Evolutionary conservation across 2,888 invertebrate genomes (phyloP).

Genomic region (Ecliptopera silaceata): DNA sequence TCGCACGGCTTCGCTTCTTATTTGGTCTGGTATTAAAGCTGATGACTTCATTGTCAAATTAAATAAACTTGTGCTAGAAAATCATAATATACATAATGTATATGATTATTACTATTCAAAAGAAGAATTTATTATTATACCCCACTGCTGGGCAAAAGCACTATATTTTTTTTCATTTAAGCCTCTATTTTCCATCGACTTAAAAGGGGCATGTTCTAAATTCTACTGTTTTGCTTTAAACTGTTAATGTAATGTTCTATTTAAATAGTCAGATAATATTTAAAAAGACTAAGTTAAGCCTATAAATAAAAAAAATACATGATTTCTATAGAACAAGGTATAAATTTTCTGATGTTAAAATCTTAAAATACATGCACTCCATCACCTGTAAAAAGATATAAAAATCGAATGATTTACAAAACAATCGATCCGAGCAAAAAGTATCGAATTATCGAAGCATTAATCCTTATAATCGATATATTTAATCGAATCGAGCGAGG

Average conservation of each 20-base stretch:
- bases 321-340: too few species aligned
- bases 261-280: too few species aligned
- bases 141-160: too few species aligned
- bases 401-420: slow-evolving; percentile 40
- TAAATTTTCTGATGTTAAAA: too few species aligned
- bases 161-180: too few species aligned
- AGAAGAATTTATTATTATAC: too few species aligned
- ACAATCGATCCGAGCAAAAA: slow-evolving; percentile 53
- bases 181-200: too few species aligned
- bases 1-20: slow-evolving; percentile 1
- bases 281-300: too few species aligned
- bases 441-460: slow-evolving; percentile 63
- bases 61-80: slow-evolving; percentile 1
- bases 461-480: slow-evolving; percentile 58
- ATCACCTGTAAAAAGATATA: slow-evolving; percentile 35
- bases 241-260: too few species aligned
- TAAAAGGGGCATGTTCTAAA: too few species aligned
- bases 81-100: neutral
- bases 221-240: too few species aligned
- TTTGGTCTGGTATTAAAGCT: slow-evolving; percentile 5
- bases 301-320: too few species aligned
- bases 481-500: slow-evolving; percentile 50
- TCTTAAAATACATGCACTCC: slow-evolving; percentile 2
- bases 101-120: neutral
- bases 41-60: slow-evolving; percentile 15